Evolutionary conservation across 2,888 invertebrate species (phyloP).

Genomic region (Trichogramma evanescens): DNA sequence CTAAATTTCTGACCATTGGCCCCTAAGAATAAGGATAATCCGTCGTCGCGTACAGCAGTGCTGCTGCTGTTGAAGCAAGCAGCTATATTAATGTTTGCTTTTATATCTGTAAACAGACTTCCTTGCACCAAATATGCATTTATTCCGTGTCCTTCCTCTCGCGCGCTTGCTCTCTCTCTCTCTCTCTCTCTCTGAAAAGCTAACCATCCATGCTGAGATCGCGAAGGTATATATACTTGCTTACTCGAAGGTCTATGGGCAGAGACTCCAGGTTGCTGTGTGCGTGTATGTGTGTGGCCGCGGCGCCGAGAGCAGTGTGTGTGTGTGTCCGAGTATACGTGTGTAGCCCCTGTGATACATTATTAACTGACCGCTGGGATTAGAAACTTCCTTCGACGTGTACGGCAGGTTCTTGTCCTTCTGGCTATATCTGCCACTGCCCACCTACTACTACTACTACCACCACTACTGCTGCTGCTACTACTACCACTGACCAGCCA

Average conservation of each 20-base stretch:
- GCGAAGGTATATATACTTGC: too few relatives aligned
- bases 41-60: slow-evolving; percentile 32
- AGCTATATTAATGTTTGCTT: slow-evolving; percentile 46
- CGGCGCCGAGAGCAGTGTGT: too few relatives aligned
- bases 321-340: too few relatives aligned
- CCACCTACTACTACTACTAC: too few relatives aligned
- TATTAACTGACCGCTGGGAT: slow-evolving; percentile 45
- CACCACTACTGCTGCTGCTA: slow-evolving; percentile 21
- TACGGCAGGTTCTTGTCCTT: slow-evolving; percentile 30
- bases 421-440: slow-evolving; percentile 15
- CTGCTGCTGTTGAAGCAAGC: slow-evolving; percentile 16
- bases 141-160: slow-evolving; percentile 18
- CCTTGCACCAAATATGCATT: slow-evolving; percentile 21
- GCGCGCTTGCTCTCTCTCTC: background rate
- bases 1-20: slow-evolving; percentile 26
- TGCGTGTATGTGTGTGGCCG: too few relatives aligned
- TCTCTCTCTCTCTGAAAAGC: too few relatives aligned
- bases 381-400: slow-evolving; percentile 40
- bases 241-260: too few relatives aligned
- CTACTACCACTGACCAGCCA: background rate
- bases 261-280: too few relatives aligned
- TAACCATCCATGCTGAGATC: too few relatives aligned
- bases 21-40: slow-evolving; percentile 44
- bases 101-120: slow-evolving; percentile 45
- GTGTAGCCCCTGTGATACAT: slow-evolving; percentile 30